Evolutionary conservation across 2,113 vertebrate species (phyloP).

Genomic region (Dicentrarchus labrax): DNA sequence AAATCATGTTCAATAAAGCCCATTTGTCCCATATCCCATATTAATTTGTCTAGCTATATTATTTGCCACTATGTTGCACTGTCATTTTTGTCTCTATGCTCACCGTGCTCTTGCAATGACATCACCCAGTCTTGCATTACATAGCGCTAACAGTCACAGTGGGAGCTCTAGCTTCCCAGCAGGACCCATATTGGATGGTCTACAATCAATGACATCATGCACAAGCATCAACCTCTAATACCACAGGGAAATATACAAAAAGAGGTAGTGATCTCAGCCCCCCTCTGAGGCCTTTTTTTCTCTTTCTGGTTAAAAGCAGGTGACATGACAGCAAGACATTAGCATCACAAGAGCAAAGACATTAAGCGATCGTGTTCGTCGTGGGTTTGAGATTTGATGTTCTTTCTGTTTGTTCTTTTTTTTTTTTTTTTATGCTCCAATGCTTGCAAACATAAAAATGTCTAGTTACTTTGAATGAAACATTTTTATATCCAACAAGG

Average conservation of each 20-base stretch:
- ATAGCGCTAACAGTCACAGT: conserved; percentile 62
- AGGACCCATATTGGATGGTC: conserved; percentile 67
- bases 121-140: conserved; percentile 78
- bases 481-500: neutral
- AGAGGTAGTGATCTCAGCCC: conserved; percentile 56
- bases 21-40: neutral
- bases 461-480: conserved; percentile 7
- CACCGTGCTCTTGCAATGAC: conserved; percentile 55
- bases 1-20: conserved; percentile 12
- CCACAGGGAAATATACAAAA: conserved; percentile 47
- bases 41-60: conserved; percentile 8
- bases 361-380: conserved; percentile 24
- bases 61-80: neutral
- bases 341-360: conserved; percentile 36
- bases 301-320: conserved; percentile 23
- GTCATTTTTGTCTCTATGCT: conserved; percentile 18
- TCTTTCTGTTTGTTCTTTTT: conserved; percentile 16
- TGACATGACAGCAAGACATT: conserved; percentile 48
- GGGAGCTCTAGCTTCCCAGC: conserved; percentile 71
- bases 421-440: neutral
- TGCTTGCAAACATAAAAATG: too few species aligned
- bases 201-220: conserved; percentile 75
- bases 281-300: neutral
- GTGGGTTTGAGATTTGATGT: conserved; percentile 11
- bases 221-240: conserved; percentile 41